Percentiles rank a stretch among this genome's conserved stretches.
phyloP scores from a whole-genome alignment of 2,797 vertebrate species.

The Tadarida brasiliensis region DNA sequence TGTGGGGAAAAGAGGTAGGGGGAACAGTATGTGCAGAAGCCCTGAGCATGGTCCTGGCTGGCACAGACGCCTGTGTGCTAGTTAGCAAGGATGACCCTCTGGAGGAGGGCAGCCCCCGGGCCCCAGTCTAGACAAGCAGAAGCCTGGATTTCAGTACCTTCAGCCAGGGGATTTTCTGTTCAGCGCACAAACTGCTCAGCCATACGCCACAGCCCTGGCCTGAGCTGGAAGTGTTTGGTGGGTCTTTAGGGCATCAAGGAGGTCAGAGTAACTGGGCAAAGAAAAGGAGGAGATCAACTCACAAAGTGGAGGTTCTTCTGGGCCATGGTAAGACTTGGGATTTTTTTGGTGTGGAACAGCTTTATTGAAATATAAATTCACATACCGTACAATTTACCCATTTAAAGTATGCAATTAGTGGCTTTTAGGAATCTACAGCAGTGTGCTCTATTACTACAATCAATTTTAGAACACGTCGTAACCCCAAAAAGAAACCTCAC shows the following conservation, averaged over 20 bases:
- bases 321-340: not conserved
- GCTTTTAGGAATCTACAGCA: too few species aligned
- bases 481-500: too few species aligned
- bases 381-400: not conserved
- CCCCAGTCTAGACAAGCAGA: not conserved
- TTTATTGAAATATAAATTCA: not conserved
- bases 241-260: not conserved
- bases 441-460: too few species aligned
- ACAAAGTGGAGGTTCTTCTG: not conserved
- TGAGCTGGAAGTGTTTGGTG: not conserved
- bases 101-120: not conserved
- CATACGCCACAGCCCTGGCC: not conserved
- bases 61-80: not conserved
- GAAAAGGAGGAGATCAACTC: not conserved
- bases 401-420: too few species aligned
- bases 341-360: not conserved
- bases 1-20: not conserved
- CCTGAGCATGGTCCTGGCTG: not conserved
- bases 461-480: too few species aligned
- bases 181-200: not conserved
- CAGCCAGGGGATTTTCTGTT: not conserved
- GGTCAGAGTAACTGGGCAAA: not conserved
- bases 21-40: not conserved
- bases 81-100: not conserved
- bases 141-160: not conserved